Conservation (phyloP, 2,113 vertebrate species). For the Chiloscyllium plagiosum region DNA sequence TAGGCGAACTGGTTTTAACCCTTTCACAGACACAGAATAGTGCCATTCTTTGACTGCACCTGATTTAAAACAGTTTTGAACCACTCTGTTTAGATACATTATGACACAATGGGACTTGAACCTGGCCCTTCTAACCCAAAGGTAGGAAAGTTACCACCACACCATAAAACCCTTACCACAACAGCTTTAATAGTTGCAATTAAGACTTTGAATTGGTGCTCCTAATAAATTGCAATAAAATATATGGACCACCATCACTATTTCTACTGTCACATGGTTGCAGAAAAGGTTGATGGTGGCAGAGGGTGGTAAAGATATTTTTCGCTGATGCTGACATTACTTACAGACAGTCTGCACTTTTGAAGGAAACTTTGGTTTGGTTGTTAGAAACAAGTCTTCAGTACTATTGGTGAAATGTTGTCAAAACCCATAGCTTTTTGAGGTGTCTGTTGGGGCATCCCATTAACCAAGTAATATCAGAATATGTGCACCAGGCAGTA, state of each 20-base stretch:
- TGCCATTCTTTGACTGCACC: not conserved
- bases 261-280: not conserved
- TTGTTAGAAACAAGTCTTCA: not conserved
- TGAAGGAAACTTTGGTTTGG: not conserved
- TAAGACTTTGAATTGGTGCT: not conserved
- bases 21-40: not conserved
- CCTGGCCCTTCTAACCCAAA: no score
- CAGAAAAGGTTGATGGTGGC: not conserved
- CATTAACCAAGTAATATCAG: not conserved
- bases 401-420: no score
- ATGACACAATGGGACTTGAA: no score
- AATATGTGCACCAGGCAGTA: not conserved
- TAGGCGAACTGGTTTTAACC: not conserved
- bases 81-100: no score
- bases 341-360: not conserved
- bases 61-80: not conserved
- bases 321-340: not conserved
- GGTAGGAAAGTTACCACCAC: no score
- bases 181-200: not conserved
- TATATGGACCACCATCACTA: not conserved
- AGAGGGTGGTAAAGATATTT: not conserved
- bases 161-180: no score
- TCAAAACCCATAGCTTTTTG: not conserved
- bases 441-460: not conserved
- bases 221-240: not conserved